Base-by-base conservation (phyloP, 2,888 invertebrate genomes). In the Liodrosophila aerea region DNA sequence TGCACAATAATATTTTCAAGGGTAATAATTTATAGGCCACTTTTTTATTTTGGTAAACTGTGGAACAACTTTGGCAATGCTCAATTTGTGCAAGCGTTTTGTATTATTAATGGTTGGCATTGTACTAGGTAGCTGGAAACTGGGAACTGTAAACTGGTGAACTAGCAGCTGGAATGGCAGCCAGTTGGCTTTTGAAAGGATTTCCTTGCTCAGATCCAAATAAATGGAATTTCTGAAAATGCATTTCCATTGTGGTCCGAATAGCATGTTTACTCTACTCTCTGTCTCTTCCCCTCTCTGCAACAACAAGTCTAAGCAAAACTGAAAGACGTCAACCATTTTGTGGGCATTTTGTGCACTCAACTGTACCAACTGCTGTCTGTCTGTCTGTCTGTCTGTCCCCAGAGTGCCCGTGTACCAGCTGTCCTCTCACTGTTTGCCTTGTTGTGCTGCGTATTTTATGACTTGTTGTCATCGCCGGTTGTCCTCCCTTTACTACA, bases 341-440 rank as follows among this genome's bases (percentile, higher is more conserved):
- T 84, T 63, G 60, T 57, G 62, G 67, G 64, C 77, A 78, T 74
- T 76, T 65, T 70, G 67, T 72, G 80, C 65, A 81, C 61, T 71
- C 66, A 74, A 61, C 76, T 67, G 81, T 61, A 63, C 72, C 62
- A 76, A 52, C 65, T 68, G 68, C 52, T 62, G 54, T 59, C 66
- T 41, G 44, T 37, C 12, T 7, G 2, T 8, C 34, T 36, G 34
- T 36, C 4, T 1, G 34, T 72, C 53, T 56, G 53, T 51, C 65
- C 22, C 22, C 5, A 22, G 22, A 22, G 22, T 46, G 34, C 39
- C 8, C 11, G 7, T 33, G 11, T 7, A 9, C 9, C 22, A 22
- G 8, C 33, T 29, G 37, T n/a, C 34, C 2, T 30, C 39, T 22
- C 27, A 50, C 11, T 64, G 60, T 57, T 73, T 63, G 60, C 53